phyloP scores from a whole-genome alignment of 2,888 invertebrate genomes.

The Dorcus hopei region DNA sequence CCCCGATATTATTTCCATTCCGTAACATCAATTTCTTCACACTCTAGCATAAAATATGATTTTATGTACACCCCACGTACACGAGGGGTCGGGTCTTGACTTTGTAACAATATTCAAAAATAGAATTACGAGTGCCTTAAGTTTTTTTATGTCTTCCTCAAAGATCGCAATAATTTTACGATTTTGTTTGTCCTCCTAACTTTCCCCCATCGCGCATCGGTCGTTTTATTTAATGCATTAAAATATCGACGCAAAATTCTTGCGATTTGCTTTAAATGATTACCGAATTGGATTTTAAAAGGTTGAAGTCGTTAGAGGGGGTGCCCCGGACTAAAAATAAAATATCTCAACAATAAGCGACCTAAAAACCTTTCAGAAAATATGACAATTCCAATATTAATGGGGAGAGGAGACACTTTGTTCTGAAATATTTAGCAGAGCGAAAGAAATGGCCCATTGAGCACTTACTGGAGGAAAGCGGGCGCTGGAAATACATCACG shows the following conservation, averaged over 20 bases:
- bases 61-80: conserved; percentile 42
- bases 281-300: too few species aligned
- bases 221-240: too few species aligned
- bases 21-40: conserved; percentile 47
- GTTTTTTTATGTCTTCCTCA: conserved; percentile 7
- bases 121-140: conserved; percentile 16
- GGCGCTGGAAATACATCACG: conserved; percentile 38
- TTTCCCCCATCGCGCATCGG: too few species aligned
- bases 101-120: conserved; percentile 31
- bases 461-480: conserved; percentile 41
- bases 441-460: conserved; percentile 49
- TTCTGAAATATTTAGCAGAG: conserved; percentile 40
- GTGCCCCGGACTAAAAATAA: too few species aligned
- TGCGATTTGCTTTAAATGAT: too few species aligned
- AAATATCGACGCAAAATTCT: too few species aligned
- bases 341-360: too few species aligned
- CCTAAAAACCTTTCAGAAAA: neutral
- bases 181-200: neutral
- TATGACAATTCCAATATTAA: conserved; percentile 17
- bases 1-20: conserved; percentile 47
- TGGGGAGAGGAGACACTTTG: conserved; percentile 27
- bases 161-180: neutral
- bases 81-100: conserved; percentile 37
- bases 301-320: too few species aligned
- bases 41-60: conserved; percentile 44